Base-by-base conservation (phyloP, 2,113 vertebrate species). In the Antigone vipio region DNA sequence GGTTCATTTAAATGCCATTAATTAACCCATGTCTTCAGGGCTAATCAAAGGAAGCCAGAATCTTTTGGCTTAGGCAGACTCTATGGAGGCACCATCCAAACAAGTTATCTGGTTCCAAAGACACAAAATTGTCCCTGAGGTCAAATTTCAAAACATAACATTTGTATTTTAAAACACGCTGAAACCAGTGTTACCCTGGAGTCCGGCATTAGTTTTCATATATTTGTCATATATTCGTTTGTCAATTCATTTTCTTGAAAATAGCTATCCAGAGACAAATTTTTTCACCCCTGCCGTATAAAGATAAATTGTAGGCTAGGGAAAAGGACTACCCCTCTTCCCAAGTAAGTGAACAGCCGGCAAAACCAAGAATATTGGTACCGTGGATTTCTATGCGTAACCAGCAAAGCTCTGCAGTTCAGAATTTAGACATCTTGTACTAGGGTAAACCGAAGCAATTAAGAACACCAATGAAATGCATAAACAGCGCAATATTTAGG, bases 231-330 rank as follows among this genome's bases (percentile, higher is more conserved):
- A 19, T 45, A 56, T 69, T 80, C 34, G 8, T 63, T 82, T 85
- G 60, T 58, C 42, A 66, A 22, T n/a, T 60, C 6, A 14, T 81
- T 91, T 85, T 40, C 64, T 60, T 64, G 44, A 55, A 77, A 78
- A 85, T 4, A 85, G n/a, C 44, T 72, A n/a, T 55, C 49, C 21
- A 24, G 63, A 81, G 78, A 68, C 49, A 67, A 24, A 76, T 42
- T 66, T 15, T 75, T 84, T 84, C 64, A 64, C 71, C 42, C 29
- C 68, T 84, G 44, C 34, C 5, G 1, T 12, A 18, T 32, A 66
- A 50, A 0, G 0, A 76, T 75, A 45, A 80, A 80, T 62, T 0
- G 2, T 26, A 49, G 2, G 3, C 52, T 42, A 27, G 7, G 50
- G 15, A 4, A 71, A 81, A 95, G 34, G 34, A 81, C 26, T 56